phyloP scores from a whole-genome alignment of 92 coral and sea anemone species.

The Parazoanthus atlanticus region DNA sequence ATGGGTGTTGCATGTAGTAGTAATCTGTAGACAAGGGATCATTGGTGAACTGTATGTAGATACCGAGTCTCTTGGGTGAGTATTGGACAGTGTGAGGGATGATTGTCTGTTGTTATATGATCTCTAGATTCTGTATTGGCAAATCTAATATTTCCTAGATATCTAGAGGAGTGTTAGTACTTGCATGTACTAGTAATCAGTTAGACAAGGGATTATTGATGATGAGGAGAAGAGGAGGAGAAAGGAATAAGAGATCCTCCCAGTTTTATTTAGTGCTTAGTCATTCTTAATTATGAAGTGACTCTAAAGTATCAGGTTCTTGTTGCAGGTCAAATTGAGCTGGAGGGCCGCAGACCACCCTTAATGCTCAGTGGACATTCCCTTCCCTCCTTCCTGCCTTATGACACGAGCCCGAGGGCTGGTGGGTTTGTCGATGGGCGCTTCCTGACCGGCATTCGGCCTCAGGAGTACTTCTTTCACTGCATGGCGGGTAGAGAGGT shows the following conservation, averaged over 20 bases:
- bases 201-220: conserved; percentile 91
- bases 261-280: too few relatives aligned
- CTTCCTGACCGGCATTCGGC: conserved; percentile 93
- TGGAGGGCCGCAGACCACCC: conserved; percentile 92
- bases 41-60: conserved; percentile 90
- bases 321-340: not conserved
- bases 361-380: conserved; percentile 97
- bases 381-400: conserved; percentile 92
- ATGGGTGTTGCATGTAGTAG: too few relatives aligned
- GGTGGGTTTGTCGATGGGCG: conserved; percentile 99
- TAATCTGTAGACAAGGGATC: conserved; percentile 95
- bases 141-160: too few relatives aligned
- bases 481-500: conserved; percentile 99
- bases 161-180: too few relatives aligned
- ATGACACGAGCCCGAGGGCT: conserved; percentile 96
- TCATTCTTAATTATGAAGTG: not conserved
- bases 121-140: too few relatives aligned
- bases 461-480: conserved; percentile 98
- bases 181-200: conserved; percentile 46
- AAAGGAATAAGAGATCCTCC: not conserved
- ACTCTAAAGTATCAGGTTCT: not conserved
- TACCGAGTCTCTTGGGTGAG: conserved; percentile 90
- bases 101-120: too few relatives aligned
- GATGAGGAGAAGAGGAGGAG: not conserved
- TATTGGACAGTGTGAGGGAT: too few relatives aligned